Conservation (phyloP, 2,888 invertebrate species). For the Acronicta aceris region DNA sequence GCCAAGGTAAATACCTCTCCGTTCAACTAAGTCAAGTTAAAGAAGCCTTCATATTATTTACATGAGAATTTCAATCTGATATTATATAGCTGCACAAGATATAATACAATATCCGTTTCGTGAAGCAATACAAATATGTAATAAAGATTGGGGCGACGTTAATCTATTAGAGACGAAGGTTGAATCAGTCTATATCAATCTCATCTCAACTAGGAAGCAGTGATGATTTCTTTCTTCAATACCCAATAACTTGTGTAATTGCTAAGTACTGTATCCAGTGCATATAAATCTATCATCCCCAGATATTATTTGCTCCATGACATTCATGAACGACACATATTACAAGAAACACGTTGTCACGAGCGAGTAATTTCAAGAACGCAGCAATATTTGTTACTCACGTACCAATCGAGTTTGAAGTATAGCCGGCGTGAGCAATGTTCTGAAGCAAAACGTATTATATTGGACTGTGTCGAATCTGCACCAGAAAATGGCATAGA, state of each 20-base stretch:
- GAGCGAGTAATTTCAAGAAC: conserved; percentile 73
- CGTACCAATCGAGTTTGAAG: conserved; percentile 61
- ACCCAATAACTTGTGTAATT: too few relatives aligned
- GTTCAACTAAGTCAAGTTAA: conserved; percentile 12
- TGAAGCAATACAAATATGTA: too few relatives aligned
- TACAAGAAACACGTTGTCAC: conserved; percentile 72
- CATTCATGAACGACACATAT: conserved; percentile 40
- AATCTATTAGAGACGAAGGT: too few relatives aligned
- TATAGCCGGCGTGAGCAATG: conserved; percentile 58
- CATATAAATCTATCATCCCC: conserved; percentile 27
- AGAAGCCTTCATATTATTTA: conserved; percentile 18
- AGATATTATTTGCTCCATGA: conserved; percentile 38
- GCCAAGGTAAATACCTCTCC: conserved; percentile 36
- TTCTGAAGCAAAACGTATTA: conserved; percentile 53
- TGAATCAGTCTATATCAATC: too few relatives aligned
- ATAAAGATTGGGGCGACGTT: too few relatives aligned
- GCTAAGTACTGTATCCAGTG: too few relatives aligned
- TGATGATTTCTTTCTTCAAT: too few relatives aligned
- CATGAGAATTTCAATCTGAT: background rate
- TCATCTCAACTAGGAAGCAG: background rate
- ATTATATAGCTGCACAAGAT: background rate
- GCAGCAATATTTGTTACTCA: conserved; percentile 60
- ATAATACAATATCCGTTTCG: background rate
- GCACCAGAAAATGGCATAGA: conserved; percentile 34
- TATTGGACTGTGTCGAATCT: conserved; percentile 46